Evolutionary conservation across 1,140 invertebrate genomes (phyloP), one percentile per base, ranked within the genome.

Genomic region (Drosophila biarmipes): DNA sequence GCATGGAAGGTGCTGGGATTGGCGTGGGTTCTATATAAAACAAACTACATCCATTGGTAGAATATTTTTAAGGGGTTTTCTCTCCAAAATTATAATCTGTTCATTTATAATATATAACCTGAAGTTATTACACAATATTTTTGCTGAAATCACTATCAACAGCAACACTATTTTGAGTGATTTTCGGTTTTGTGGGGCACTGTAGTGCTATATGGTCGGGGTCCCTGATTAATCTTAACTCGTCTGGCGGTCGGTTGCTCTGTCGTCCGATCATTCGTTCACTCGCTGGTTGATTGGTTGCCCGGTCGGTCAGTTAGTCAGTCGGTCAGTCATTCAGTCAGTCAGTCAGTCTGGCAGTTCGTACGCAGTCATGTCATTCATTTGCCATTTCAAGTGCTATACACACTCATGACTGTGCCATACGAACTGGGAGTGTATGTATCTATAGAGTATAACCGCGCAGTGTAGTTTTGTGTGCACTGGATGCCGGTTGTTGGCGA

Each of bases 141-240:
- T n/a, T n/a, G n/a, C n/a, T 14, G 4, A 6, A 15, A 3, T 38
- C 4, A 12, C 2, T 38, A 7, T 3, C 6, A 2, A 7, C 4
- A n/a, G 7, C 2, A 38, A 21, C 14, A 43, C 12, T 24, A n/a
- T 34, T 34, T 17, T 21, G 27, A n/a, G 4, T 43, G 61, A 21
- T 27, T 59, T 63, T 59, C 8, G 17, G 10, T 63, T 59, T 45
- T 24, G 58, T 51, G 27, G 7, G 27, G 19, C 24, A 67, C 58
- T 67, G 66, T 69, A 55, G 8, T 10, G 34, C 34, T 69, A 48
- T 69, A 66, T 43, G 49, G 53, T 71, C 80, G 80, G 79, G 76
- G 84, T 81, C 72, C 77, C 79, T 87, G 84, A 87, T 87, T 87
- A 87, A 78, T 89, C 82, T 87, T 81, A 87, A 87, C 78, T 87